Conservation (phyloP, 2,888 invertebrate genomes). For the Nebria salina region DNA sequence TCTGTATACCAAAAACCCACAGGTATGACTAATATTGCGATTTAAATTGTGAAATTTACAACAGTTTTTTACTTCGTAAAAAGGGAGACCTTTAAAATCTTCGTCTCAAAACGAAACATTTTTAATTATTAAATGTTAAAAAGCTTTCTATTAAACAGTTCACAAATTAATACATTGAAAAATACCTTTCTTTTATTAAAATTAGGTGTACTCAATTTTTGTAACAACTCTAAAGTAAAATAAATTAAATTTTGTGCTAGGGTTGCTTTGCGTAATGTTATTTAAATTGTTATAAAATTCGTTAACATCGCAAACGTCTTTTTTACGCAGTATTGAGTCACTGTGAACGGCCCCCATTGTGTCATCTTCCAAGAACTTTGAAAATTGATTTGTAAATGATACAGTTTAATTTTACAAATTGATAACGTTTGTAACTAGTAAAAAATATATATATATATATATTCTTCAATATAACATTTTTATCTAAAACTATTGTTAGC, state of each 20-base stretch:
- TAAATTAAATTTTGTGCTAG: too few relatives aligned
- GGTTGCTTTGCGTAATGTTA: too few relatives aligned
- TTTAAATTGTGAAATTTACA: neutral
- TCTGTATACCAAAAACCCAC: slow-evolving; percentile 26
- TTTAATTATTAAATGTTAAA: neutral
- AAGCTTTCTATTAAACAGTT: neutral
- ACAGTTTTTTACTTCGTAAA: neutral
- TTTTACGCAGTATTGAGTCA: neutral
- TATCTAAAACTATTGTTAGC: too few relatives aligned
- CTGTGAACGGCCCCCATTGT: neutral
- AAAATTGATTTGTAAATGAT: neutral
- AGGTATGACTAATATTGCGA: slow-evolving; percentile 30
- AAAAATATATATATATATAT: too few relatives aligned
- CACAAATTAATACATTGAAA: neutral
- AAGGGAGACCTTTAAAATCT: neutral
- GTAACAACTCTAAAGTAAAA: too few relatives aligned
- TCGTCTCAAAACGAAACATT: neutral
- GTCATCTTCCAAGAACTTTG: neutral
- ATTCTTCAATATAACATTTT: too few relatives aligned
- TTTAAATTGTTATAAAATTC: neutral
- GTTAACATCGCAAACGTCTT: neutral
- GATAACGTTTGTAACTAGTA: too few relatives aligned
- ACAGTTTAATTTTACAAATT: neutral
- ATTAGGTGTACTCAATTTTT: neutral
- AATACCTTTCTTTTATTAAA: neutral